These are phyloP conservation scores for Hippocampus barbouri DNA, from an alignment of 2,113 vertebrate species.

Conservation along the genomic window DNA sequence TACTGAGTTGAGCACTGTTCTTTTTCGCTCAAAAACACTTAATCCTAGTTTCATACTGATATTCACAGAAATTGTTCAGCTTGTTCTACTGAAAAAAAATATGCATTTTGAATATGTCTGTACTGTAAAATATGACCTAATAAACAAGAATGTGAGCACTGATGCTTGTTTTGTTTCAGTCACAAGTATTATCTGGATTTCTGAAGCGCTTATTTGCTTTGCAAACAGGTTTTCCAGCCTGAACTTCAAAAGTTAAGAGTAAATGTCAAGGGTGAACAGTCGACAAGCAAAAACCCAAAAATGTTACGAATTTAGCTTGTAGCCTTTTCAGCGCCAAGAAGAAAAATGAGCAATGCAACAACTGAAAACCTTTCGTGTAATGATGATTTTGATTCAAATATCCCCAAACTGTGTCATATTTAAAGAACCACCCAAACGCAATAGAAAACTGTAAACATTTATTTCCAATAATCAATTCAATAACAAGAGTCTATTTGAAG, in stretches of 20 bases:
- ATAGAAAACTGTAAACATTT: background rate
- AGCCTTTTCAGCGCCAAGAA: background rate
- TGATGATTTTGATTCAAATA: constrained; percentile 2
- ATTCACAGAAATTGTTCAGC: background rate
- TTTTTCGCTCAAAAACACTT: background rate
- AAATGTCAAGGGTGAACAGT: background rate
- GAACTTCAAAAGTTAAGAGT: background rate
- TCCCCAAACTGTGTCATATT: background rate
- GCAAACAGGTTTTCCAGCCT: background rate
- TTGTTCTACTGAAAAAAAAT: background rate
- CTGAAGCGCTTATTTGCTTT: background rate
- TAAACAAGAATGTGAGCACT: constrained; percentile 16
- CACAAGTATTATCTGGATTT: background rate
- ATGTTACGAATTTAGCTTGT: background rate
- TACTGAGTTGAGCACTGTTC: background rate
- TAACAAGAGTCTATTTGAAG: background rate
- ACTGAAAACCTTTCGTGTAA: background rate
- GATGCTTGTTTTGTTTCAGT: background rate
- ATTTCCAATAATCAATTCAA: constrained; percentile 8
- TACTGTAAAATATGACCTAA: background rate
- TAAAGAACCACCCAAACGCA: background rate
- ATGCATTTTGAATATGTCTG: background rate
- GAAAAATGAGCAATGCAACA: too few species aligned
- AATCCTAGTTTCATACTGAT: background rate
- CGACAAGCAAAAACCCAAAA: background rate